These are phyloP conservation scores for Phataginus tetradactyla DNA, from an alignment of 2,797 vertebrate species.

Conservation along the genomic window DNA sequence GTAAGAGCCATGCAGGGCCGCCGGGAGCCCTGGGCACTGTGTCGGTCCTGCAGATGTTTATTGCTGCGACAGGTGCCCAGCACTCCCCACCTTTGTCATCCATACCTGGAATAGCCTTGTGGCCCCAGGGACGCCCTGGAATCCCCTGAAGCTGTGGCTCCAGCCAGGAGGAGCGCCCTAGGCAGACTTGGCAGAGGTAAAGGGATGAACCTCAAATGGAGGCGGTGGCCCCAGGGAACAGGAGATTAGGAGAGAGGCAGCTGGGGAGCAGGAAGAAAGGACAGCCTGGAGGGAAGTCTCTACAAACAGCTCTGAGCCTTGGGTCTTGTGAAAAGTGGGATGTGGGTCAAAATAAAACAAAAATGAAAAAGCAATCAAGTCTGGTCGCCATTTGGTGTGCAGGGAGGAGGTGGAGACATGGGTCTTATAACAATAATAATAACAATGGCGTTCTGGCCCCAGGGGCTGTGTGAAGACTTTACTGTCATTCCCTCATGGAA, in stretches of 20 bases:
- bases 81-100: neutral
- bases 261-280: neutral
- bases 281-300: neutral
- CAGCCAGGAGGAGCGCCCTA: neutral
- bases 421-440: neutral
- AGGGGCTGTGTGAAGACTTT: rapidly evolving
- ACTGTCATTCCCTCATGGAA: rapidly evolving
- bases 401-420: neutral
- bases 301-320: neutral
- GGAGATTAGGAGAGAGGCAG: neutral
- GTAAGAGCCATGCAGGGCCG: neutral
- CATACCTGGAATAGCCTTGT: neutral
- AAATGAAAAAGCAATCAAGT: neutral
- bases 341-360: conserved; percentile 41
- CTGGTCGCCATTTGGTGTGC: neutral
- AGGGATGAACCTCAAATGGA: neutral
- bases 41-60: neutral
- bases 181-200: neutral
- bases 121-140: neutral
- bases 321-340: neutral
- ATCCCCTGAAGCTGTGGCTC: neutral
- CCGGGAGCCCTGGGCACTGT: rapidly evolving
- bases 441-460: rapidly evolving
- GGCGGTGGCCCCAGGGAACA: neutral
- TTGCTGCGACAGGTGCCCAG: neutral